Base-by-base conservation (phyloP, 2,113 vertebrate genomes). In the Elephas maximus region DNA sequence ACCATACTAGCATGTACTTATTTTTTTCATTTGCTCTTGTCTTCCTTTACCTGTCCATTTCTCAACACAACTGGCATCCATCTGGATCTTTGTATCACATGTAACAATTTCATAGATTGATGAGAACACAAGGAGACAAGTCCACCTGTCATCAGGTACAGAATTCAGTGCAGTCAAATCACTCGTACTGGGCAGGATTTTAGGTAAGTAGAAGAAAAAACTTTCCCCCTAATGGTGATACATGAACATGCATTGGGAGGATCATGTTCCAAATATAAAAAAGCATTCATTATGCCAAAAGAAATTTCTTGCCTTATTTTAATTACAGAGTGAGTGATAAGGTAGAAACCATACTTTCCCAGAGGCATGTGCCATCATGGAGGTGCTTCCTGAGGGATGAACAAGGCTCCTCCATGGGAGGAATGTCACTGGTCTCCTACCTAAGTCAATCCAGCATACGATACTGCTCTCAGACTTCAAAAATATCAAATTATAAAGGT, bases 111-210 rank as follows among this genome's bases (percentile, higher is more conserved):
- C 97, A 45, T 93, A 99, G 99, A 96, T 99, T 98, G 99, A 99
- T 92, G 98, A 99, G 91, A 98, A 99, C 88, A 65, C 90, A 78
- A 98, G 91, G 97, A 99, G 99, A 91, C 98, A 99, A 91, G 99
- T 99, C 92, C 98, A 99, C 96, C 96, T 99, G 76, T 98, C 99
- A 28, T 99, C 99, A 89, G 99, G 99, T 62, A 98, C 97, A 65
- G 99, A 99, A 94, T 99, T 99, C 98, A 99, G 99, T 94, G 99
- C 98, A 78, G 91, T 99, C 97, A 99, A 98, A 88, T 99, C 98
- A 26, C 98, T 99, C 51, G 97, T 99, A 73, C 98, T 99, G 78
- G 99, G 99, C 69, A 99, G 98, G 98, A 98, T 99, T 96, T 98
- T 97, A 88, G 98, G 99, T 99, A 97, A 99, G 99, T 99, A 87